Conservation (phyloP, 2,888 invertebrate genomes). For the Aphidoletes aphidimyza region DNA sequence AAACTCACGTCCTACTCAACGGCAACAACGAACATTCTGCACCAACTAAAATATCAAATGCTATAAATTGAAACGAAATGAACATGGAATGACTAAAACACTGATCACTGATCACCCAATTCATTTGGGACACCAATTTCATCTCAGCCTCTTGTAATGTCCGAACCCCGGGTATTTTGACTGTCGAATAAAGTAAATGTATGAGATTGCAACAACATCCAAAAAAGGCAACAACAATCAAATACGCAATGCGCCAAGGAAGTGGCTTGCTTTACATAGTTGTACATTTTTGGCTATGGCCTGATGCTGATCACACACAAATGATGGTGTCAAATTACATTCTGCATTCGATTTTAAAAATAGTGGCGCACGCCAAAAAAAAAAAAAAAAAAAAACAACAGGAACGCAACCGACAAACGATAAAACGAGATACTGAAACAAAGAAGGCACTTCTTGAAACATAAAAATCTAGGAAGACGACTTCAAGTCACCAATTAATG, state of each 20-base stretch:
- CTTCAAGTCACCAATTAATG: constrained; percentile 46
- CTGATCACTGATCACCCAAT: neutral
- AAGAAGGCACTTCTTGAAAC: neutral
- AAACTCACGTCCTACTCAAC: neutral
- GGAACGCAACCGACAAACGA: neutral
- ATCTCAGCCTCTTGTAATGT: too few relatives aligned
- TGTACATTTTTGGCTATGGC: neutral
- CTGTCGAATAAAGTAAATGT: neutral
- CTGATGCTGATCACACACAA: neutral
- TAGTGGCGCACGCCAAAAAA: too few relatives aligned
- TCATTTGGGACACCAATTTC: neutral
- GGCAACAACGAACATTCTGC: neutral
- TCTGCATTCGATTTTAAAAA: neutral
- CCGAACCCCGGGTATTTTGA: neutral
- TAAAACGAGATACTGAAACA: constrained; percentile 14
- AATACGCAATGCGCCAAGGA: neutral
- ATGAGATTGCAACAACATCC: neutral
- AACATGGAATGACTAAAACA: constrained; percentile 7
- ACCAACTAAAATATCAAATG: neutral
- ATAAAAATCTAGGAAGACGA: constrained; percentile 34
- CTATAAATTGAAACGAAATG: neutral
- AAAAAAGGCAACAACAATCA: neutral
- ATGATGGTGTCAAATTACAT: neutral
- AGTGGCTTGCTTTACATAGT: neutral
- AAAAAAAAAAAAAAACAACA: neutral